Percentiles rank a stretch among this genome's conserved stretches.
These are phyloP conservation scores for Synergus japonicus DNA, from an alignment of 2,888 invertebrate genomes.

Conservation along the genomic window DNA sequence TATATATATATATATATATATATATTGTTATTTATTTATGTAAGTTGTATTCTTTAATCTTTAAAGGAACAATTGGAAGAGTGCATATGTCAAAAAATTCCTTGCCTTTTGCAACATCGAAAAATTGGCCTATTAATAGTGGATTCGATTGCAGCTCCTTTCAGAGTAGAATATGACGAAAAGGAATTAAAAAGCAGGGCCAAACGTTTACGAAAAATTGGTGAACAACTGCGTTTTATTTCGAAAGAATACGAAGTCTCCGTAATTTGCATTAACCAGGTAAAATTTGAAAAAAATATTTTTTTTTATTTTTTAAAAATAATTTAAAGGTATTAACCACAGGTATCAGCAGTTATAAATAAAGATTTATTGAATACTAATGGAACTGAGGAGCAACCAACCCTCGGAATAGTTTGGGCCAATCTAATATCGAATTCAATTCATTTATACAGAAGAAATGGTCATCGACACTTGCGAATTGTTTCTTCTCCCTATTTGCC, in stretches of 20 bases:
- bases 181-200: constrained; percentile 79
- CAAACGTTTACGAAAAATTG: constrained; percentile 80
- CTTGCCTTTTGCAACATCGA: constrained; percentile 78
- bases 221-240: constrained; percentile 80
- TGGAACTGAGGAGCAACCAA: constrained; percentile 62
- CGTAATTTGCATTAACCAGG: constrained; percentile 87
- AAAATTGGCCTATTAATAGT: constrained; percentile 83
- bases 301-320: constrained; percentile 5
- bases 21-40: constrained; percentile 20
- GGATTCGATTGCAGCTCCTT: constrained; percentile 87
- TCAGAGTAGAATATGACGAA: constrained; percentile 80
- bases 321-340: constrained; percentile 1
- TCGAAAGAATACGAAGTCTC: constrained; percentile 80
- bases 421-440: constrained; percentile 71
- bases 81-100: constrained; percentile 80
- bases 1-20: too few relatives aligned
- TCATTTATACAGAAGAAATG: constrained; percentile 62
- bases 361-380: constrained; percentile 47
- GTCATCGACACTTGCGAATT: constrained; percentile 62
- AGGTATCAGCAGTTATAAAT: constrained; percentile 67
- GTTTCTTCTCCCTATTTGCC: constrained; percentile 68
- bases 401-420: constrained; percentile 71
- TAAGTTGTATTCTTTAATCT: constrained; percentile 13
- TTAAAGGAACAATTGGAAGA: constrained; percentile 79
- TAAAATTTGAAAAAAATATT: constrained; percentile 67